Evolutionary conservation across 2,888 invertebrate species (phyloP), one percentile per base, ranked within the genome.

Genomic region (Fabriciana adippe): DNA sequence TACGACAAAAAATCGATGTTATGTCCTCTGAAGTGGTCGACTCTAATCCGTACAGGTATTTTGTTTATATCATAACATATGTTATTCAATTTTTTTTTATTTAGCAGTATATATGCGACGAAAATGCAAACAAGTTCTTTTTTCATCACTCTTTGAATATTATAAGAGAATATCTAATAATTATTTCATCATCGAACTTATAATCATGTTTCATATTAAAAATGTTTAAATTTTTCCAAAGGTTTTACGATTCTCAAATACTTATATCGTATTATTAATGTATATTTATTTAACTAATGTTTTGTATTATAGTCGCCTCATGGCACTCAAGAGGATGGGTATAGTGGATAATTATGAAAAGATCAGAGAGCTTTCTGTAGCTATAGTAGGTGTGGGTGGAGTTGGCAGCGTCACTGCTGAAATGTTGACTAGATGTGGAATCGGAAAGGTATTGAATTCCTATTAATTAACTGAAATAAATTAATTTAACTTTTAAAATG

Each of bases 371-470:
- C 95, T 95, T 85, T 95, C 98, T 0, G 97, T 99, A 4, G 98
- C 97, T 6, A 95, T 99, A 51, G 98, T 99, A 13, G 99, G 99
- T 4, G 96, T 99, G 0, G 99, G 99, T 1, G 99, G 99, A 48
- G 99, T 99, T n/a, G 99, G 99, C 54, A 99, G 99, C 93, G 99
- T 99, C 2, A 98, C 99, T 1, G 99, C 99, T 53, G 99, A 99
- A 93, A 99, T 99, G 99, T 93, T 99, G 62, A 99, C 99, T 2
- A 93, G 99, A 72, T 99, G 99, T 89, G 99, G 99, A 1, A 97
- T 99, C 75, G 99, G 99, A 73, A 98, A 99, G 94, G 96, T 97
- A 75, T 48, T 14, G 14, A 51, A 31, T 8, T 4, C 26, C 5
- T 26, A 26, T 26, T 26, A 26, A 26, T 4, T 26, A 26, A 26